A percentile compares a stretch with the other conserved stretches of the same genome.
Evolutionary conservation across 2,113 vertebrate species (phyloP).

Genomic region (Eclectus roratus): DNA sequence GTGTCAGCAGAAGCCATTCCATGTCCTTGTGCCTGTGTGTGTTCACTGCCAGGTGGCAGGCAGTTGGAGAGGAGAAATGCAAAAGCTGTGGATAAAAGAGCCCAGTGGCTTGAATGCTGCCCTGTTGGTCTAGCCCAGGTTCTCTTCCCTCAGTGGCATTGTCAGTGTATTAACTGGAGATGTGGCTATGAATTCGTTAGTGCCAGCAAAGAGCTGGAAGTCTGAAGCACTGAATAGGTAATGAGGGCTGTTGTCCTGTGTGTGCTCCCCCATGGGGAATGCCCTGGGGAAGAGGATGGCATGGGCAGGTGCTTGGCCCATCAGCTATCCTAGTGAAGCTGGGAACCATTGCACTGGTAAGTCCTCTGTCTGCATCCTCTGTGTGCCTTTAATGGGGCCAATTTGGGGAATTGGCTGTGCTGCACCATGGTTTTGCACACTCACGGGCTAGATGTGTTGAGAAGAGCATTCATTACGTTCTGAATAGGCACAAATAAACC

Average conservation of each 20-base stretch:
- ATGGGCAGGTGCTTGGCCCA: neutral
- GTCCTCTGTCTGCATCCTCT: neutral
- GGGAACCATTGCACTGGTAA: neutral
- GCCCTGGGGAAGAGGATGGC: neutral
- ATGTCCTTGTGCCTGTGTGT: neutral
- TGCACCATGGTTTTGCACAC: neutral
- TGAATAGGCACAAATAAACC: constrained; percentile 16
- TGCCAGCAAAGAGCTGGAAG: neutral
- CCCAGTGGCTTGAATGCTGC: neutral
- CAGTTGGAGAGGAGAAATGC: neutral
- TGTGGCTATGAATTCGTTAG: neutral
- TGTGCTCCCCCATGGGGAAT: rapidly evolving
- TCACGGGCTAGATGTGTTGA: neutral
- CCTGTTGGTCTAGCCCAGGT: neutral
- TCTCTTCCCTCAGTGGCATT: neutral
- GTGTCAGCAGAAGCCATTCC: neutral
- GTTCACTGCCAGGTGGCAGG: neutral
- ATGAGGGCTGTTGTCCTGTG: neutral
- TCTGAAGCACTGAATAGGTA: neutral
- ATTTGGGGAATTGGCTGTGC: rapidly evolving
- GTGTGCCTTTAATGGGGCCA: neutral
- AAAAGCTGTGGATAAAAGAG: neutral
- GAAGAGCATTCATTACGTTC: neutral
- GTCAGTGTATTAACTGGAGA: neutral
- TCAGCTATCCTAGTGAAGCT: neutral